Evolutionary conservation across 2,888 invertebrate species (phyloP).

Genomic region (Acanthosepion lycidas): DNA sequence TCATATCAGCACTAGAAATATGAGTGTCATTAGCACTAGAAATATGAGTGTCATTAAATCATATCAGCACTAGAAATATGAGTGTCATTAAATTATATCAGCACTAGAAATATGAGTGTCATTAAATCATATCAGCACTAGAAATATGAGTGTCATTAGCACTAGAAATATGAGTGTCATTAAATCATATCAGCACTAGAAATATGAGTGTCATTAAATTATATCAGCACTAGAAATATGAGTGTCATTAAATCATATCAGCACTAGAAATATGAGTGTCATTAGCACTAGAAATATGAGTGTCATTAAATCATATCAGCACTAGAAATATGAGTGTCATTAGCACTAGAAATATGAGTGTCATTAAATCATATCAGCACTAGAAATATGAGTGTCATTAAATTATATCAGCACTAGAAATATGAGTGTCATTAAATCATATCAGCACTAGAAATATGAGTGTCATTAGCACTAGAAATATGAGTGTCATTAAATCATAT

Average conservation of each 20-base stretch:
- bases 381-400: background rate
- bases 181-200: background rate
- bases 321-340: background rate
- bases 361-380: background rate
- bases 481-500: background rate
- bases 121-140: conserved; percentile 33
- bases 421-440: background rate
- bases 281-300: background rate
- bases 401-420: background rate
- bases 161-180: background rate
- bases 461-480: background rate
- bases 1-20: background rate
- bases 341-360: background rate
- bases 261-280: background rate
- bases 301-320: background rate
- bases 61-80: background rate
- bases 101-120: background rate
- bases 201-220: background rate
- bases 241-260: background rate
- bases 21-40: background rate
- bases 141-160: background rate
- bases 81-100: background rate
- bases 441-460: background rate
- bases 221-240: background rate
- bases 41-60: background rate